These are phyloP conservation scores for Eolophus roseicapilla DNA, from an alignment of 2,113 vertebrate genomes.

Conservation along the genomic window DNA sequence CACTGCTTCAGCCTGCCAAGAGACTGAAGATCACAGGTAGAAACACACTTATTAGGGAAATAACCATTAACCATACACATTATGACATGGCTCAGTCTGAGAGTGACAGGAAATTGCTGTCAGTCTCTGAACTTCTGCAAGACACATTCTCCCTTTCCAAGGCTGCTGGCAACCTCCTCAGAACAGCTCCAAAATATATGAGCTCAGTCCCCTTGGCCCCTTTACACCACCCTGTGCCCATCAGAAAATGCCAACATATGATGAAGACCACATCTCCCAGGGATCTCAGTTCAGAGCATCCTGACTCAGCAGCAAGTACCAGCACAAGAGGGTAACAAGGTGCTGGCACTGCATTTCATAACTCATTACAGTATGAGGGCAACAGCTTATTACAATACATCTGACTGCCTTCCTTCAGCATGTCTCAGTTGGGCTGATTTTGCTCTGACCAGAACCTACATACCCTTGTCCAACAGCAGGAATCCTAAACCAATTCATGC, in stretches of 20 bases:
- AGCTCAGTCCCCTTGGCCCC: neutral
- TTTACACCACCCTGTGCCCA: neutral
- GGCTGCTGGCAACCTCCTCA: neutral
- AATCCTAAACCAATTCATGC: neutral
- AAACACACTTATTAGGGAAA: neutral
- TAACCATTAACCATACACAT: neutral
- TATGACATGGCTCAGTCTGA: neutral
- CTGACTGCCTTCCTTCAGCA: neutral
- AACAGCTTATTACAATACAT: neutral
- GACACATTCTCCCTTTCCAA: neutral
- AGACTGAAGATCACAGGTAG: neutral
- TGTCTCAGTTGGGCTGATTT: neutral
- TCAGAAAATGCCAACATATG: neutral
- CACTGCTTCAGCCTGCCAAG: neutral
- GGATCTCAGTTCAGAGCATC: neutral
- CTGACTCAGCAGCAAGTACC: neutral
- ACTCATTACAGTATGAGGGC: rapidly evolving
- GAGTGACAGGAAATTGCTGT: no score
- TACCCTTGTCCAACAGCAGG: neutral
- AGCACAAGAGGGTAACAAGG: neutral
- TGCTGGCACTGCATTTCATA: neutral
- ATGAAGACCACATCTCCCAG: neutral
- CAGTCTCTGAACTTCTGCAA: neutral
- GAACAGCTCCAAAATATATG: neutral
- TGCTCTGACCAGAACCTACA: neutral